Evolutionary conservation across 1,140 invertebrate species (phyloP), one percentile per base, ranked within the genome.

Genomic region (Cydia splendana): DNA sequence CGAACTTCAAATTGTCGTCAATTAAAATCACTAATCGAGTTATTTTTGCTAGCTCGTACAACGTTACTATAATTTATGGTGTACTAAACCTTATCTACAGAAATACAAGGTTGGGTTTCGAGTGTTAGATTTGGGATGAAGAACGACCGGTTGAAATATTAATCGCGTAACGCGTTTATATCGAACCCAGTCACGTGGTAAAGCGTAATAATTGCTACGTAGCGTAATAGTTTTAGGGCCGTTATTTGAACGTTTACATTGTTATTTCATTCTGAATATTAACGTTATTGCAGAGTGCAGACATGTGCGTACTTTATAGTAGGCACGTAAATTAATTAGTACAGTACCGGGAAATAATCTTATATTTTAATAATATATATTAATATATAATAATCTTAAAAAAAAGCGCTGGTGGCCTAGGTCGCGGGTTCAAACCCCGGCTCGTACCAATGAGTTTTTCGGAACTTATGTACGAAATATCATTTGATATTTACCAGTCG

Each of bases 1-100:
- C 79, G 76, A 87, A 87, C 80, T 87, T 84, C 79, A 83, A 85
- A 89, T 88, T 82, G 83, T 84, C 87, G 83, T 81, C 87, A 82
- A 87, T 90, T 90, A 89, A 88, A 89, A 87, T 85, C 82, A 86
- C 81, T 88, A 81, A 76, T 67, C 57, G 20, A 62, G 18, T 62
- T 10, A 62, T 24, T 62, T 24, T 62, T 12, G 10, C 18, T 24
- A 62, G 9, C 57, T 62, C 57, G 7, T 62, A 62, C 20, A 1
- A 10, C 24, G 6, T 62, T 18, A 6, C 20, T 24, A 24, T n/a
- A 3, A 0, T 62, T 62, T 20, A 62, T 62, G 6, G 7, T 0
- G 2, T 24, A 12, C 7, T 20, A 20, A 24, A 24, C 57, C 7
- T 62, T 24, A 24, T 62, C 3, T 24, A 24, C 1, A 62, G 2